A percentile compares a stretch with the other conserved stretches of the same genome.
phyloP scores from a whole-genome alignment of 2,797 vertebrate species.

The Distichodus sexfasciatus region DNA sequence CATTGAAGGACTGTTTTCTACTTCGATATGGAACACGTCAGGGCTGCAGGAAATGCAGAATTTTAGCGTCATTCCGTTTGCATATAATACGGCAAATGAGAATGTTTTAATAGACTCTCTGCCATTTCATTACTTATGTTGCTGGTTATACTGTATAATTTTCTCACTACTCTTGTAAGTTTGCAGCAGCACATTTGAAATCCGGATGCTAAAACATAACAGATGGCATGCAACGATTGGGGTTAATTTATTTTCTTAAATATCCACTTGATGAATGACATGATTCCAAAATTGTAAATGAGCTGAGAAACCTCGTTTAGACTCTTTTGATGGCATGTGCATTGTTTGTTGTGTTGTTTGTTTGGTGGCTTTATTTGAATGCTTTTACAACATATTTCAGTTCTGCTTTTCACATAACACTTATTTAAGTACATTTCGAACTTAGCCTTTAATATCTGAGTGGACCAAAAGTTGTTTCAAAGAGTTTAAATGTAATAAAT shows the following conservation, averaged over 20 bases:
- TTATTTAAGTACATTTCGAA: not conserved
- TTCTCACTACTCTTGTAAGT: not conserved
- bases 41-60: not conserved
- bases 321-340: not conserved
- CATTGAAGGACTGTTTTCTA: constrained; percentile 15
- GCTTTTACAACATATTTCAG: not conserved
- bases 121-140: not conserved
- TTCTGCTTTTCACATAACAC: not conserved
- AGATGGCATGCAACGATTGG: not conserved
- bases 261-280: not conserved
- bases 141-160: not conserved
- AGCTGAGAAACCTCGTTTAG: not conserved
- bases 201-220: not conserved
- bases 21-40: not conserved
- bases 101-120: not conserved
- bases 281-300: not conserved
- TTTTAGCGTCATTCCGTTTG: not conserved
- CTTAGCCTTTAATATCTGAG: constrained; percentile 1
- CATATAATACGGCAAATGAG: not conserved
- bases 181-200: not conserved
- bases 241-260: not conserved
- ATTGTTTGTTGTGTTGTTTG: not conserved
- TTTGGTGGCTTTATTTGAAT: not conserved
- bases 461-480: constrained; percentile 1
- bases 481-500: not conserved